Evolutionary conservation across 2,113 vertebrate species (phyloP), one percentile per base, ranked within the genome.

Genomic region (Boleophthalmus pectinirostris): DNA sequence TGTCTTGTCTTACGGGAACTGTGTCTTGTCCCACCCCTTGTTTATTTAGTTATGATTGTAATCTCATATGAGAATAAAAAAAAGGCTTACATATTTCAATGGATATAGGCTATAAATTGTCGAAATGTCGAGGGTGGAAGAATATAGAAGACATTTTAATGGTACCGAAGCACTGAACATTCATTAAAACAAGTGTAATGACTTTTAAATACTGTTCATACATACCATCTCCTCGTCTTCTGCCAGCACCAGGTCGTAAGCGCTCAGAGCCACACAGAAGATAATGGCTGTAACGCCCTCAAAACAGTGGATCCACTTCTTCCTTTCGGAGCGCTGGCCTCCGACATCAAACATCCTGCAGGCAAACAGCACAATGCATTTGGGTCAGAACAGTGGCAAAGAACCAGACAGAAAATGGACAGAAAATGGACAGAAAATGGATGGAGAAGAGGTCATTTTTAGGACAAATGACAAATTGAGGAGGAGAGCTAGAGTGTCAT

Each of bases 151-250:
- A 25, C n/a, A 24, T 25, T 5, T 15, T 25, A 58, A 58, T 25
- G 23, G 11, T 23, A 12, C 12, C 23, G 14, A 24, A 24, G 1
- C 12, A 15, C 56, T 24, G 56, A 24, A 24, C 13, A 15, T 56
- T 24, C n/a, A 15, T 13, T 15, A 15, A 15, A 11, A 29, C 29
- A 58, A 5, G 23, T 24, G 4, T 25, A 58, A 58, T 58, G 46
- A 4, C 20, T 33, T 61, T 61, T 61, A 9, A 29, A 16, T 33
- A 18, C 7, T 61, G 33, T 61, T 25, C 12, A 60, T 3, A 38
- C 95, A 95, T 85, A 99, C 98, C 98, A 99, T 99, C 90, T 99
- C 98, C 86, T 99, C 98, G 0, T 99, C 98, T 84, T 99, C 98
- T 3, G 97, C 98, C 84, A 99, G 90, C 87, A 99, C 96, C 89